Evolutionary conservation across 2,113 vertebrate genomes (phyloP), one percentile per base, ranked within the genome.

Genomic region (Ahaetulla prasina): DNA sequence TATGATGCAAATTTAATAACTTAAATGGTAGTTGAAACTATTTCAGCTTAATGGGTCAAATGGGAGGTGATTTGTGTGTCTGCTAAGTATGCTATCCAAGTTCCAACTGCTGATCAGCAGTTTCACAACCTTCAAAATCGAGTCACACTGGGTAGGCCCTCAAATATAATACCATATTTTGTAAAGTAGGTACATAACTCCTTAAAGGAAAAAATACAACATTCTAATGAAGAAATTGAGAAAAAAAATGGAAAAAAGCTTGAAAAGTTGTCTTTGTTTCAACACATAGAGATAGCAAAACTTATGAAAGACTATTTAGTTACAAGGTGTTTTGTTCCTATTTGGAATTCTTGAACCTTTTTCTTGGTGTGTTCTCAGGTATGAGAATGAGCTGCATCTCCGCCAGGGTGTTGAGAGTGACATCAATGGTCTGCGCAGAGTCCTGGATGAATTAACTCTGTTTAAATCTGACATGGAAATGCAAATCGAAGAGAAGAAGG

Each of bases 401-500:
- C 97, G 97, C 90, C 97, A 97, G 96, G 93, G 97, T 0, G 98
- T 98, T 1, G 98, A 98, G 94, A 93, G 96, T 0, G 98, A 98
- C 93, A 98, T 97, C 96, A 97, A 98, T 0, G 98, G 98, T 11
- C 96, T 98, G 94, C 97, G 98, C 86, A 94, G 97, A 0, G 97
- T 98, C 68, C 93, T 98, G 97, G 98, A 98, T 0, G 98, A 98
- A 90, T 94, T 98, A 92, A 98, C 98, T 8, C 93, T 98, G 94
- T 0, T 96, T 85, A 97, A 96, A 94, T 52, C 97, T 0, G 98
- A 98, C 93, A 90, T 98, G 95, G 98, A 98, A 94, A 95, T 97
- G 96, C 97, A 98, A 96, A 98, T 98, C 0, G 99, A 99, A 93
- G 53, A 39, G 0, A 96, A 99, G 92, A 99, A 98, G 1, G 99